phyloP scores from a whole-genome alignment of 1,140 invertebrate species.

The Riptortus pedestris region DNA sequence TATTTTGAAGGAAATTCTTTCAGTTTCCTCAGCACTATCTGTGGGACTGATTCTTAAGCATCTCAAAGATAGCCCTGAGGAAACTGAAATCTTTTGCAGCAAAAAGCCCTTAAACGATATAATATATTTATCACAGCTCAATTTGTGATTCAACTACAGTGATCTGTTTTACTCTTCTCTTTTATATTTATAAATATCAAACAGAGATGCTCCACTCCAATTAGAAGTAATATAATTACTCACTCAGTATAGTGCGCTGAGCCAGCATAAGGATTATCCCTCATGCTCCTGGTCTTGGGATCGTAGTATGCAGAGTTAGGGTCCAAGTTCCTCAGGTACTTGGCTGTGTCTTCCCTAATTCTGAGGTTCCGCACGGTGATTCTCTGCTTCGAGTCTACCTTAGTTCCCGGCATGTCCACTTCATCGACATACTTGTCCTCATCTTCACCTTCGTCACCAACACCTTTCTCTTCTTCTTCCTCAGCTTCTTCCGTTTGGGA shows the following conservation, averaged over 20 bases:
- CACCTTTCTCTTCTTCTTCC: slow-evolving; percentile 34
- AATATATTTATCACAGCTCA: too few relatives aligned
- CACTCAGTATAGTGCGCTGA: slow-evolving; percentile 44
- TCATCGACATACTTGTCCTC: slow-evolving; percentile 95
- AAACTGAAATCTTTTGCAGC: too few relatives aligned
- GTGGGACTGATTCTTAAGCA: too few relatives aligned
- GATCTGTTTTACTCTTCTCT: too few relatives aligned
- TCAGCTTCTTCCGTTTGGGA: slow-evolving; percentile 5
- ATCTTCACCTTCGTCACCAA: slow-evolving; percentile 66
- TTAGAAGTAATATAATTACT: slow-evolving; percentile 33
- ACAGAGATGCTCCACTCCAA: too few relatives aligned
- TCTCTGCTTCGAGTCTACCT: slow-evolving; percentile 96
- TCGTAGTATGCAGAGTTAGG: slow-evolving; percentile 97
- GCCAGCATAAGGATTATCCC: slow-evolving; percentile 81
- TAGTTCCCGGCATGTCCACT: slow-evolving; percentile 96
- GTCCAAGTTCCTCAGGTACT: slow-evolving; percentile 94
- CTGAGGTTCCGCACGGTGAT: slow-evolving; percentile 96
- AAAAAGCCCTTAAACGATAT: too few relatives aligned
- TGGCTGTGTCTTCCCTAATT: slow-evolving; percentile 97
- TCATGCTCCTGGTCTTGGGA: slow-evolving; percentile 96
- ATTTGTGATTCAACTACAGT: too few relatives aligned
- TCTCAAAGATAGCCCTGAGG: too few relatives aligned
- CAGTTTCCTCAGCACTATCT: too few relatives aligned
- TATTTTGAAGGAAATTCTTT: too few relatives aligned
- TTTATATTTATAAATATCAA: too few relatives aligned